A percentile compares a stretch with the other conserved stretches of the same genome.
These are phyloP conservation scores for Malacoraja senta DNA, from an alignment of 2,797 vertebrate genomes.

Conservation along the genomic window DNA sequence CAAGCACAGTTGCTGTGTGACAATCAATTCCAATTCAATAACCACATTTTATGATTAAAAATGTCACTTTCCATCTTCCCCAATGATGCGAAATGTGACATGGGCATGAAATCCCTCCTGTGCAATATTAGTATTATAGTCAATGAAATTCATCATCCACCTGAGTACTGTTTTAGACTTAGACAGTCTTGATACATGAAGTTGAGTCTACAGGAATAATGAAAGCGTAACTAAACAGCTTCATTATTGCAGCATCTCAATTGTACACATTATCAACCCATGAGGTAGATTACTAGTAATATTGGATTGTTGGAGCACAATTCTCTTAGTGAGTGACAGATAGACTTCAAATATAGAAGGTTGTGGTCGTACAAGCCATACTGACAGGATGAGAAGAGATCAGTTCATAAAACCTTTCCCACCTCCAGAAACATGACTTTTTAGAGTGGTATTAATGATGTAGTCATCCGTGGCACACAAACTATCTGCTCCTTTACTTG, in stretches of 20 bases:
- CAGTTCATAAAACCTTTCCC: conserved; percentile 8
- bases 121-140: neutral
- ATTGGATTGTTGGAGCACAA: neutral
- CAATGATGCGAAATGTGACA: neutral
- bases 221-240: neutral
- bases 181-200: neutral
- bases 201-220: neutral
- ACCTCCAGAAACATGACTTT: neutral
- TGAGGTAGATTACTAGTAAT: neutral
- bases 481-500: neutral
- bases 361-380: neutral
- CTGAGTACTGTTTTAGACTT: neutral
- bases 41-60: neutral
- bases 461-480: neutral
- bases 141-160: neutral
- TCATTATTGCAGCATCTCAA: neutral
- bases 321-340: neutral
- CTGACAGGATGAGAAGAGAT: conserved; percentile 5
- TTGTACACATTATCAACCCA: no score
- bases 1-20: neutral
- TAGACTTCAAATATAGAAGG: neutral
- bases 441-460: neutral
- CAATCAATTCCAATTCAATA: neutral
- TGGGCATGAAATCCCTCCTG: neutral
- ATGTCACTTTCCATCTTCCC: neutral